Evolutionary conservation across 2,888 invertebrate genomes (phyloP).

Genomic region (Stenodera caucasica): DNA sequence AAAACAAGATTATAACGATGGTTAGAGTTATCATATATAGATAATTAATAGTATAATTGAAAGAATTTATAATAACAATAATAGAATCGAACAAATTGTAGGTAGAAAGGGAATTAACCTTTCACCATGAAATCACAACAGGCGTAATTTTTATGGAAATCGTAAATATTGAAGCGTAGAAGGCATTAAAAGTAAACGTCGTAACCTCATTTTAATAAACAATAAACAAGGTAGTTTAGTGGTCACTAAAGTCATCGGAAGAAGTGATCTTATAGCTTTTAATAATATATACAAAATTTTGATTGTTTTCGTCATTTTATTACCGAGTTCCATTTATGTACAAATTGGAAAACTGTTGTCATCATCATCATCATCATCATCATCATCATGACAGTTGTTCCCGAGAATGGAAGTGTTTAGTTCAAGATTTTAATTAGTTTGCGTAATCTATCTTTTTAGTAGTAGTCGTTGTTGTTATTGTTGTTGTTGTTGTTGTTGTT

Average conservation of each 20-base stretch:
- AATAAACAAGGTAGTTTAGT: constrained; percentile 50
- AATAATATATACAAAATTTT: constrained; percentile 9
- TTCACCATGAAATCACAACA: neutral
- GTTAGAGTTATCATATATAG: too few relatives aligned
- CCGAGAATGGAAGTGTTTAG: constrained; percentile 12
- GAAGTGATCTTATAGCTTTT: constrained; percentile 37
- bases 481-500: constrained; percentile 1
- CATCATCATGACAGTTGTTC: too few relatives aligned
- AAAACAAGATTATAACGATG: too few relatives aligned
- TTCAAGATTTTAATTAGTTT: constrained; percentile 31
- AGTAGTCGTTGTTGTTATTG: too few relatives aligned
- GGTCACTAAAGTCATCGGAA: constrained; percentile 46
- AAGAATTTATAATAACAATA: too few relatives aligned
- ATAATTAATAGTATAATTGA: too few relatives aligned
- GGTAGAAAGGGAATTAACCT: neutral
- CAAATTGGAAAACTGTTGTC: neutral
- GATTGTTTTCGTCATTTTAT: constrained; percentile 33
- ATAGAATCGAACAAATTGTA: neutral
- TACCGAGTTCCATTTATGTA: constrained; percentile 12
- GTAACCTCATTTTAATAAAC: constrained; percentile 53
- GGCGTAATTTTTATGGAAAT: constrained; percentile 22
- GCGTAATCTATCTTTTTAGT: constrained; percentile 29
- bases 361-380: neutral
- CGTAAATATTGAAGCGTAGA: constrained; percentile 28
- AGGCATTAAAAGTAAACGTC: constrained; percentile 35